Evolutionary conservation across 2,888 invertebrate genomes (phyloP).

Genomic region (Lithophane ornitopus): DNA sequence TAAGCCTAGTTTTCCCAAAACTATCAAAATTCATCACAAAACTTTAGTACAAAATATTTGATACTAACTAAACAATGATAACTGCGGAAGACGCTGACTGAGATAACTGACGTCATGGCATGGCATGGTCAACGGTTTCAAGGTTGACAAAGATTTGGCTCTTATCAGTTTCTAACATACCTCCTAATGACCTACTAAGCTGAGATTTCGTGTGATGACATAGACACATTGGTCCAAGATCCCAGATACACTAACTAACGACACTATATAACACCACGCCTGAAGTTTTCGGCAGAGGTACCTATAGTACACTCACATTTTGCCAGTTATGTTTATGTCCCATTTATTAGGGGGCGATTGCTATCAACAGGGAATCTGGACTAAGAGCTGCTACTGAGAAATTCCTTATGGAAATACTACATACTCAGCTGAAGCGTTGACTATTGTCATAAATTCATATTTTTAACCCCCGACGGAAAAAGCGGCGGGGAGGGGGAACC

Average conservation of each 20-base stretch:
- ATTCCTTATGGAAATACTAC: background rate
- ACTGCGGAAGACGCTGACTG: slow-evolving; percentile 1
- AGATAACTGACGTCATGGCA: slow-evolving; percentile 73
- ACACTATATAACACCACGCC: background rate
- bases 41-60: slow-evolving; percentile 13
- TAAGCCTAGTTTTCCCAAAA: background rate
- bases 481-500: too few relatives aligned
- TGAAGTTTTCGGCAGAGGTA: background rate
- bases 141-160: slow-evolving; percentile 75
- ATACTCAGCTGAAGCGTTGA: too few relatives aligned
- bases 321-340: too few relatives aligned
- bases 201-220: slow-evolving; percentile 53
- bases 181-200: slow-evolving; percentile 67
- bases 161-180: slow-evolving; percentile 75
- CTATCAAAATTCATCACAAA: background rate
- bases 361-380: background rate
- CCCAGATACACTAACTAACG: background rate
- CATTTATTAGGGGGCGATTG: too few relatives aligned
- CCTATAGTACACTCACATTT: too few relatives aligned
- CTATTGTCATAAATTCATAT: background rate
- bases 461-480: too few relatives aligned
- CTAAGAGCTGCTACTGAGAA: background rate
- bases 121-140: slow-evolving; percentile 71
- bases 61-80: background rate
- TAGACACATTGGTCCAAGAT: background rate